phyloP scores from a whole-genome alignment of 2,888 invertebrate species.

The Xylophagus ater region DNA sequence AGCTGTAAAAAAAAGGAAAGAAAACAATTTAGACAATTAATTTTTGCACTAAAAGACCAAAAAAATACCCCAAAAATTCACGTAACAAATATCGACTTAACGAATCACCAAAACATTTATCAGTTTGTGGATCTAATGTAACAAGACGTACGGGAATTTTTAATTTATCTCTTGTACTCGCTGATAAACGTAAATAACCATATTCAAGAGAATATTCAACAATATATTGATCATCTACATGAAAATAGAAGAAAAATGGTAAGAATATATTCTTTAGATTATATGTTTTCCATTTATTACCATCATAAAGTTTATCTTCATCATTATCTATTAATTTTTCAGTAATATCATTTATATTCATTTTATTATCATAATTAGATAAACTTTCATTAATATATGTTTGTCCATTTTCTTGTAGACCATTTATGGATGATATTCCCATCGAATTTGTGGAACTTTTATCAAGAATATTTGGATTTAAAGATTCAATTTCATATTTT shows the following conservation, averaged over 20 bases:
- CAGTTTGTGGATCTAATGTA: conserved; percentile 73
- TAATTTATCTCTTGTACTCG: conserved; percentile 70
- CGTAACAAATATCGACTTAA: conserved; percentile 84
- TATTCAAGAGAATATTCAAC: conserved; percentile 97
- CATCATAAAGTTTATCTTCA: not conserved
- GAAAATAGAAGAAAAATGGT: too few relatives aligned
- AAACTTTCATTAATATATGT: too few relatives aligned
- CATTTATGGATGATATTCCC: too few relatives aligned
- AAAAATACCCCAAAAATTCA: conserved; percentile 65
- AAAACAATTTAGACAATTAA: not conserved
- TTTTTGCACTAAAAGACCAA: not conserved
- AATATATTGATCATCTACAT: conserved; percentile 81
- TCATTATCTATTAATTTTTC: too few relatives aligned
- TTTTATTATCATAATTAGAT: too few relatives aligned
- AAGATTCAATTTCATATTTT: too few relatives aligned
- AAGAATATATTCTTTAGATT: too few relatives aligned
- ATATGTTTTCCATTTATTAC: too few relatives aligned
- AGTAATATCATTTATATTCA: too few relatives aligned
- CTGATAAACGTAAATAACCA: conserved; percentile 84
- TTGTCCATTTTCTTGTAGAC: too few relatives aligned
- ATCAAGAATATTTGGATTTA: too few relatives aligned
- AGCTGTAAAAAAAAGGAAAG: conserved; percentile 35
- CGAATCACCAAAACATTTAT: conserved; percentile 88
- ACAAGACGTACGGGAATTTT: conserved; percentile 87
- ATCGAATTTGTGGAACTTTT: too few relatives aligned